These are phyloP conservation scores for Platycheirus albimanus DNA, from an alignment of 2,888 invertebrate genomes.

Conservation along the genomic window DNA sequence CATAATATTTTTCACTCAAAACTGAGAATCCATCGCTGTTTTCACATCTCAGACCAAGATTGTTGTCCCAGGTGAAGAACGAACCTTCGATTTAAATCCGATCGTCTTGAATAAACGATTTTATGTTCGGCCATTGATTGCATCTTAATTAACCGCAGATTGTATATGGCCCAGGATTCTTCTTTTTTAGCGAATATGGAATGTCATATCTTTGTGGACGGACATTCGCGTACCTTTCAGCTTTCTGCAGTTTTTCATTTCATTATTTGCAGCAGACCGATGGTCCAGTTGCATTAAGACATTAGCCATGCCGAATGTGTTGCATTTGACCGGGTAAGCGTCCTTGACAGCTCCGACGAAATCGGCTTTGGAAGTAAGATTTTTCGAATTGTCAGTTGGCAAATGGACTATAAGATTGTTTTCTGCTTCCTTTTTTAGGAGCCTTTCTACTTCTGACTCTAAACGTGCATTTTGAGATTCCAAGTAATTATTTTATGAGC, in stretches of 20 bases:
- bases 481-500: too few species aligned
- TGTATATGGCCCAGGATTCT: too few species aligned
- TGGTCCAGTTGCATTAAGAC: not conserved
- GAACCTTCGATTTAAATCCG: not conserved
- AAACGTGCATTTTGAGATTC: too few species aligned
- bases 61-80: conserved; percentile 3
- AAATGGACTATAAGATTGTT: not conserved
- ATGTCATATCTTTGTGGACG: not conserved
- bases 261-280: not conserved
- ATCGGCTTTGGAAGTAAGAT: not conserved
- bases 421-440: not conserved
- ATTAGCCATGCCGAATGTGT: not conserved
- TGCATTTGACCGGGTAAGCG: not conserved
- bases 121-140: not conserved
- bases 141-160: too few species aligned
- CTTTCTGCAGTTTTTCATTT: not conserved
- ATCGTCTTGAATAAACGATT: not conserved
- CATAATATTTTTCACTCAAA: not conserved
- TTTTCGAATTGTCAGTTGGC: not conserved
- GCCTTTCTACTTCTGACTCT: too few species aligned
- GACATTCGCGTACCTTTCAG: conserved; percentile 2
- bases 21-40: not conserved
- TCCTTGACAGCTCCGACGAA: conserved; percentile 2
- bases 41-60: not conserved
- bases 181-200: too few species aligned